Conservation (phyloP, 2,113 vertebrate species). For the Athene noctua region DNA sequence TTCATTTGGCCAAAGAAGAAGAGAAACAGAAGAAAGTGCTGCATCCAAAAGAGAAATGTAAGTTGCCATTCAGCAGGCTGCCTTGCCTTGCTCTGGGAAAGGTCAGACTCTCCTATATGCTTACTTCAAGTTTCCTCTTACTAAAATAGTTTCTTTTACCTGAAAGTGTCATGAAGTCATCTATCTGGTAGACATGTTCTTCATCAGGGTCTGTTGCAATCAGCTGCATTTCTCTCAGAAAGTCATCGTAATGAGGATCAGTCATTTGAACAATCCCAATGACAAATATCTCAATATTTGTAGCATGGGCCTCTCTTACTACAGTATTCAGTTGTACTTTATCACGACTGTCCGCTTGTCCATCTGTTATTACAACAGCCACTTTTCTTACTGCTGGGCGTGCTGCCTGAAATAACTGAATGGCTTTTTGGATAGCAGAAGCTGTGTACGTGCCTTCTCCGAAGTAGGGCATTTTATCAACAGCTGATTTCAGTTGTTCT, state of each 20-base stretch:
- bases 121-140: background rate
- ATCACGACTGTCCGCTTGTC: constrained; percentile 78
- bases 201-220: constrained; percentile 82
- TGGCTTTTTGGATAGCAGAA: constrained; percentile 77
- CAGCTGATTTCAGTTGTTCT: constrained; percentile 69
- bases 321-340: constrained; percentile 56
- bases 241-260: constrained; percentile 72
- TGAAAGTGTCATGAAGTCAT: constrained; percentile 80
- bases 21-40: background rate
- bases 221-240: constrained; percentile 78
- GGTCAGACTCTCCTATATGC: background rate
- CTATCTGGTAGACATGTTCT: constrained; percentile 80
- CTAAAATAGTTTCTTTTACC: constrained; percentile 67
- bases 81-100: background rate
- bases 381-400: constrained; percentile 76
- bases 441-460: constrained; percentile 86
- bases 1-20: background rate
- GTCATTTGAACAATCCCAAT: constrained; percentile 79
- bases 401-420: constrained; percentile 68
- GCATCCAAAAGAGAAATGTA: background rate
- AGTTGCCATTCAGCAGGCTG: background rate
- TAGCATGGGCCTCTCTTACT: constrained; percentile 61
- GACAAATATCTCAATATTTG: constrained; percentile 78
- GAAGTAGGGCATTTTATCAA: constrained; percentile 82
- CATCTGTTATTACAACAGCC: constrained; percentile 82